Conservation (phyloP, 2,113 vertebrate species). For the Thamnaconus septentrionalis region DNA sequence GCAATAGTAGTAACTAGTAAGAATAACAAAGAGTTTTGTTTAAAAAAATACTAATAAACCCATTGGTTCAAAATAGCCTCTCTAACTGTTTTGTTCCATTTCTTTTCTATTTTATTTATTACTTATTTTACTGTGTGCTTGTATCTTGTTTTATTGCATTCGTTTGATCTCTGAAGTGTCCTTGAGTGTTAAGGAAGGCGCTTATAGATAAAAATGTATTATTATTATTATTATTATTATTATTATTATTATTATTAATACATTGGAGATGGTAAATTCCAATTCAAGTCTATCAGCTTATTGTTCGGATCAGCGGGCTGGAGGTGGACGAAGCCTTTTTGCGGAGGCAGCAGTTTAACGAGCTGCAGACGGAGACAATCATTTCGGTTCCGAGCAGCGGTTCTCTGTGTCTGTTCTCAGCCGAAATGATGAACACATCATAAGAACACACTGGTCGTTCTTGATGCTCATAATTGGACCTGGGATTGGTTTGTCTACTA, state of each 20-base stretch:
- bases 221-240: too few species aligned
- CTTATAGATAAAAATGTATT: too few species aligned
- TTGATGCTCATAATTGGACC: slow-evolving; percentile 37
- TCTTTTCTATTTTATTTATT: too few species aligned
- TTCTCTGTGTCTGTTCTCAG: slow-evolving; percentile 10
- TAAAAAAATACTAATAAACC: too few species aligned
- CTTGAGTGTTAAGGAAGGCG: too few species aligned
- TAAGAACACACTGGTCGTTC: slow-evolving; percentile 15
- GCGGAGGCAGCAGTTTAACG: slow-evolving; percentile 7
- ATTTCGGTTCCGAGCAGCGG: slow-evolving; percentile 6
- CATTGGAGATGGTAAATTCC: slow-evolving; percentile 16
- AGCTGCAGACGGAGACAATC: slow-evolving; percentile 9
- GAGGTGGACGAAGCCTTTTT: background rate
- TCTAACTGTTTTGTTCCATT: too few species aligned
- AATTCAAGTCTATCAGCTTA: background rate
- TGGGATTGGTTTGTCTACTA: slow-evolving; percentile 28
- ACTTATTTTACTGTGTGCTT: too few species aligned
- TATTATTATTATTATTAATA: background rate
- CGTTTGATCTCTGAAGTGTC: too few species aligned
- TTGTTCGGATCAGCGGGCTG: background rate
- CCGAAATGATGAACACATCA: slow-evolving; percentile 23
- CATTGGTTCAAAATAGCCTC: too few species aligned
- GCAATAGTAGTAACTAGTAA: too few species aligned
- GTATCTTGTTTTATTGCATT: too few species aligned
- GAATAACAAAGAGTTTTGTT: too few species aligned